Percentiles rank a stretch among this genome's conserved stretches.
Conservation (phyloP, 2,113 vertebrate genomes). For the Hassar affinis region DNA sequence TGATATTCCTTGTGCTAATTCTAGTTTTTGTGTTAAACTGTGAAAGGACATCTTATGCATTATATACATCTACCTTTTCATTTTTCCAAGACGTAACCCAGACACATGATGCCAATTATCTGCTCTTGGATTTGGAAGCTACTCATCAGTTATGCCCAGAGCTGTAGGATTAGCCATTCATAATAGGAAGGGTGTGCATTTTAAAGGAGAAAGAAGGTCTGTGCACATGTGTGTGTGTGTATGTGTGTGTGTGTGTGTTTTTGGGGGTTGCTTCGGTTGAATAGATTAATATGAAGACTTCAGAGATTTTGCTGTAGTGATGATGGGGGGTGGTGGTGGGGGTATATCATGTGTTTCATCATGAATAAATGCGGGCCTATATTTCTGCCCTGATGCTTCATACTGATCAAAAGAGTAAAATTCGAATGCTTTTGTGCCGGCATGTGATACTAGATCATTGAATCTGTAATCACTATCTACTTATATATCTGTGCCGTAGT, state of each 20-base stretch:
- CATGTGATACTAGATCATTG: neutral
- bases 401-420: neutral
- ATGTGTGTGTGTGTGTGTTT: constrained; percentile 49
- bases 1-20: neutral
- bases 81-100: constrained; percentile 83
- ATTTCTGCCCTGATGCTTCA: neutral
- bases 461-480: neutral
- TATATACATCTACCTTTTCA: constrained; percentile 70
- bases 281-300: constrained; percentile 21
- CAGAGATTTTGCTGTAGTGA: constrained; percentile 1
- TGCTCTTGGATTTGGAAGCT: constrained; percentile 97
- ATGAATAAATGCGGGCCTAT: neutral
- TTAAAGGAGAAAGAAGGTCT: constrained; percentile 87
- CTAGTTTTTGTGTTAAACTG: neutral
- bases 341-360: no score
- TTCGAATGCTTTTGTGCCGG: neutral
- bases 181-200: constrained; percentile 90
- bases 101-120: constrained; percentile 99
- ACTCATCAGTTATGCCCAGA: constrained; percentile 96
- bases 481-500: neutral
- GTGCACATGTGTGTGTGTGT: constrained; percentile 53
- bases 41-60: constrained; percentile 36
- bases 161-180: constrained; percentile 93
- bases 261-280: constrained; percentile 10
- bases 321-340: neutral